phyloP scores from a whole-genome alignment of 2,888 invertebrate genomes.

The Trissolcus brochymenae region DNA sequence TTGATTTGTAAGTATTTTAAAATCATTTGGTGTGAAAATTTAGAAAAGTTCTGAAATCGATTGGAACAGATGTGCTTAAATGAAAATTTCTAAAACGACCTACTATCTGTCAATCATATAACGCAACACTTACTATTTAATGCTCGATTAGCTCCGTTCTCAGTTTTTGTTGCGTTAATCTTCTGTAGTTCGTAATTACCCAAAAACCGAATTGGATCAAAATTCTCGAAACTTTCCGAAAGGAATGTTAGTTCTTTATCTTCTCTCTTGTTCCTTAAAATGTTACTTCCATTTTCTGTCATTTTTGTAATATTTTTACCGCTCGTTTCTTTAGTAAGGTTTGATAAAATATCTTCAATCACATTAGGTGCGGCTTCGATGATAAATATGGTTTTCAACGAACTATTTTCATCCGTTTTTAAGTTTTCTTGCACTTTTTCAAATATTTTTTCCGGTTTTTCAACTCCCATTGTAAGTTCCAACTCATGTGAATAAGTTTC shows the following conservation, averaged over 20 bases:
- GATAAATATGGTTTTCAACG: slow-evolving; percentile 20
- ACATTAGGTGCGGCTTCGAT: slow-evolving; percentile 22
- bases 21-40: not conserved
- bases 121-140: slow-evolving; percentile 14
- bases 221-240: slow-evolving; percentile 59
- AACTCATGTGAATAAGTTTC: slow-evolving; percentile 33
- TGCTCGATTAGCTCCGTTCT: slow-evolving; percentile 34
- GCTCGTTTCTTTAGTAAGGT: slow-evolving; percentile 13
- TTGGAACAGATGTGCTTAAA: too few species aligned
- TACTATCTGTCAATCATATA: not conserved
- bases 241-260: slow-evolving; percentile 11
- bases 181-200: slow-evolving; percentile 68
- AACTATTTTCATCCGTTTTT: slow-evolving; percentile 2
- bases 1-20: not conserved
- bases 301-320: not conserved
- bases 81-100: too few species aligned
- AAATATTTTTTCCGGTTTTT: not conserved
- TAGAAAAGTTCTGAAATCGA: too few species aligned
- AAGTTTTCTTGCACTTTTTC: slow-evolving; percentile 6
- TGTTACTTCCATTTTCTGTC: not conserved
- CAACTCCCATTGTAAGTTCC: not conserved
- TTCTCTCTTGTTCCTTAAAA: slow-evolving; percentile 8
- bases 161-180: slow-evolving; percentile 50
- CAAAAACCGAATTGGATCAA: slow-evolving; percentile 62
- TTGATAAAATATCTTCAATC: slow-evolving; percentile 22